Evolutionary conservation across 2,113 vertebrate species (phyloP).

Genomic region (Hyla sarda): DNA sequence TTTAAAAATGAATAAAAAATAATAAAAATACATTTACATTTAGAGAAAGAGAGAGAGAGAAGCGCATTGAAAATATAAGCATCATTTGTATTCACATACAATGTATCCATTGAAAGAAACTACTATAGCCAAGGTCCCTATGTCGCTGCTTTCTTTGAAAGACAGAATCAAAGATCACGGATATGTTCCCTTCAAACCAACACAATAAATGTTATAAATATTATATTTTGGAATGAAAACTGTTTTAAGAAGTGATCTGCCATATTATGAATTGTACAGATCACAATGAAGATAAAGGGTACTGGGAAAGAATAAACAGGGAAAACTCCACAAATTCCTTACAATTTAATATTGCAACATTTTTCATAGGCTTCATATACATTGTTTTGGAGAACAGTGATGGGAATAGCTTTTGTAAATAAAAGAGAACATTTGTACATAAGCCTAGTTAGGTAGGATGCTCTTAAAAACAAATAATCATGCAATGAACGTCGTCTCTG

Average conservation of each 20-base stretch:
- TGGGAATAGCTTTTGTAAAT: conserved; percentile 17
- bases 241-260: background rate
- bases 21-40: too few species aligned
- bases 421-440: conserved; percentile 39
- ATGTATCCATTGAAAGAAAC: too few species aligned
- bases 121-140: background rate
- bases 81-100: too few species aligned
- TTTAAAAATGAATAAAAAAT: too few species aligned
- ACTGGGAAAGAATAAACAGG: background rate
- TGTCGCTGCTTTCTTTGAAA: background rate
- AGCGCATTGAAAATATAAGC: too few species aligned
- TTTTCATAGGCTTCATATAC: conserved; percentile 14
- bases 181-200: background rate
- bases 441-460: conserved; percentile 23
- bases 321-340: background rate
- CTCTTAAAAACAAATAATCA: conserved; percentile 36
- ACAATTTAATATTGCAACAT: conserved; percentile 27
- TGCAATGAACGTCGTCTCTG: conserved; percentile 32
- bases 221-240: background rate
- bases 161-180: background rate
- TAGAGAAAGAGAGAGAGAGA: too few species aligned
- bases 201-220: background rate
- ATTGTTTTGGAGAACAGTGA: conserved; percentile 8
- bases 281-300: background rate
- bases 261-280: background rate